Percentiles rank a stretch among this genome's conserved stretches.
Evolutionary conservation across 2,797 vertebrate species (phyloP).

Genomic region (Sebastes elongatus): DNA sequence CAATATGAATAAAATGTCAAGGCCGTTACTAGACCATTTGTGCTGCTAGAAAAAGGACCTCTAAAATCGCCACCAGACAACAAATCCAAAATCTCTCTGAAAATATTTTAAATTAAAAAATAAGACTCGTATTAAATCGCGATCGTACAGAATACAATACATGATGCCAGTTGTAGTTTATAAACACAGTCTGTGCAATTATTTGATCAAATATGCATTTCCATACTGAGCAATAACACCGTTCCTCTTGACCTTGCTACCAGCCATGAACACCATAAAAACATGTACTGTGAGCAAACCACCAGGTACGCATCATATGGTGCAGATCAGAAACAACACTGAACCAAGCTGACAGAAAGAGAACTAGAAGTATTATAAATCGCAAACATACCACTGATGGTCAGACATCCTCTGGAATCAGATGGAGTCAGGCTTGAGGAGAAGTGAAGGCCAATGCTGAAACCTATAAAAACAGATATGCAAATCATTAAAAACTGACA

Average conservation of each 20-base stretch:
- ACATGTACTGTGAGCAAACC: background rate
- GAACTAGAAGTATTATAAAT: constrained; percentile 63
- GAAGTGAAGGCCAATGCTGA: constrained; percentile 76
- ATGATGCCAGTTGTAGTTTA: background rate
- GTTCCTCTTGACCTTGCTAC: background rate
- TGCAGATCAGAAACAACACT: constrained; percentile 27
- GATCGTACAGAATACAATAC: background rate
- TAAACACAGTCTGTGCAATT: background rate
- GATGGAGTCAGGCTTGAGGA: constrained; percentile 78
- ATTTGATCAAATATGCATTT: background rate
- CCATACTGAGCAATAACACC: background rate
- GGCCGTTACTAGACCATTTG: background rate
- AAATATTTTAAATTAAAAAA: constrained; percentile 11
- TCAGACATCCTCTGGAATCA: constrained; percentile 75
- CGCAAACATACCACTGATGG: constrained; percentile 75
- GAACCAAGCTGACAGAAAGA: constrained; percentile 14
- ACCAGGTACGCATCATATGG: background rate
- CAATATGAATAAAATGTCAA: background rate
- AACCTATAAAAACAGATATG: constrained; percentile 72
- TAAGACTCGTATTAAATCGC: background rate
- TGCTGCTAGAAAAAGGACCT: constrained; percentile 1
- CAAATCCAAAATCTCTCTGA: background rate
- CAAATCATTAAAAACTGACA: constrained; percentile 60
- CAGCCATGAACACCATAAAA: background rate
- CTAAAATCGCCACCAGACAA: background rate